Base-by-base conservation (phyloP, 1,140 invertebrate species). In the Tribolium madens region DNA sequence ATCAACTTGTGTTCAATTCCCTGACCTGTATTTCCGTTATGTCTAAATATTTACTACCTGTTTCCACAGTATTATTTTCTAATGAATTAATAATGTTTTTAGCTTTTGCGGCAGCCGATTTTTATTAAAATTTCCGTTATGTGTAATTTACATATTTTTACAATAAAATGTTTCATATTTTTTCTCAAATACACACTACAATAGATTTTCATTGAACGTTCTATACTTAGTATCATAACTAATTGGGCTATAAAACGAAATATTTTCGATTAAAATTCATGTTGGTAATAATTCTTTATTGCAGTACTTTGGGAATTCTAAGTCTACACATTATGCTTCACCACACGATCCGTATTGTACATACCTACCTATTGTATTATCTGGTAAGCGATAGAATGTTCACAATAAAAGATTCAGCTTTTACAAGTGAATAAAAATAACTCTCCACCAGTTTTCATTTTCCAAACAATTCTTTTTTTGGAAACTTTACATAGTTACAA, bases 221-320 rank as follows among this genome's bases (percentile, higher is more conserved):
- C 52, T 17, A 12, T 57, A 57, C 36, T 42, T 57, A 57, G 17
- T 57, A n/a, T 26, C 18, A 57, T 57, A 57, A 57, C 17, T 14
- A 57, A 57, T 57, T 57, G 52, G 52, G 17, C 2, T n/a, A 57
- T 57, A 57, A 26, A 57, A 57, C 52, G 52, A 57, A 21, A 57
- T 57, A 57, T 57, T 57, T 57, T 57, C 52, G 21, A 57, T 57
- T 57, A 57, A 57, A 57, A 57, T 57, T 57, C 52, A 57, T 57
- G 52, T 57, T 57, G 52, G 52, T 57, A 57, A 57, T 57, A 57
- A 57, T 57, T 57, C 52, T 57, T 57, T 57, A 57, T 57, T 57
- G 21, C 52, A 26, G 52, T 57, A 57, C 52, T 57, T 57, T 57
- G 52, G 52, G 18, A 57, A 57, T 57, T 57, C 52, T 18, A 57